These are phyloP conservation scores for Torymus aiolomorphi DNA, from an alignment of 2,888 invertebrate genomes.

Conservation along the genomic window DNA sequence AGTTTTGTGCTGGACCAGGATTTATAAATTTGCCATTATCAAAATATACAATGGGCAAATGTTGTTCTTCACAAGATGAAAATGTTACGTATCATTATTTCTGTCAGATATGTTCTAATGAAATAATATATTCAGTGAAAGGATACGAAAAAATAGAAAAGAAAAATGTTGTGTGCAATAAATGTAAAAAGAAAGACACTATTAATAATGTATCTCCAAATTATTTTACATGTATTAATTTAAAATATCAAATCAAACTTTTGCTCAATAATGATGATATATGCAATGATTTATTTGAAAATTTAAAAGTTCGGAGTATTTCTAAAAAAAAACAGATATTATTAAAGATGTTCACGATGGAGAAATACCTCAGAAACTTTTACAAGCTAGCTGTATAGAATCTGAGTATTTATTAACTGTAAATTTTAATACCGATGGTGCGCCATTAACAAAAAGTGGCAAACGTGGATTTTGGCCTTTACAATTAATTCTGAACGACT, in stretches of 20 bases:
- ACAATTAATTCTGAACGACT: neutral
- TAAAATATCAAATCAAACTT: no score
- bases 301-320: no score
- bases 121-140: no score
- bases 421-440: constrained; percentile 18
- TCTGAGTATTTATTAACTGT: neutral
- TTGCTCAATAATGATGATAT: neutral
- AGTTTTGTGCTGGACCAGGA: no score
- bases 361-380: neutral
- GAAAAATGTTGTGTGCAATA: neutral
- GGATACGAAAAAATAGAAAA: neutral
- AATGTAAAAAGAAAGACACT: neutral
- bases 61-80: neutral
- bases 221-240: neutral
- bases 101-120: neutral
- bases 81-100: neutral
- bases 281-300: neutral
- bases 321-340: neutral
- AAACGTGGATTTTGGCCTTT: constrained; percentile 27
- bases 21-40: neutral
- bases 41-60: neutral
- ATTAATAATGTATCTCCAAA: neutral
- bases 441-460: constrained; percentile 35
- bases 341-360: neutral
- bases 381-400: no score